phyloP scores from a whole-genome alignment of 2,113 vertebrate species.

The Trichomycterus rosablanca region DNA sequence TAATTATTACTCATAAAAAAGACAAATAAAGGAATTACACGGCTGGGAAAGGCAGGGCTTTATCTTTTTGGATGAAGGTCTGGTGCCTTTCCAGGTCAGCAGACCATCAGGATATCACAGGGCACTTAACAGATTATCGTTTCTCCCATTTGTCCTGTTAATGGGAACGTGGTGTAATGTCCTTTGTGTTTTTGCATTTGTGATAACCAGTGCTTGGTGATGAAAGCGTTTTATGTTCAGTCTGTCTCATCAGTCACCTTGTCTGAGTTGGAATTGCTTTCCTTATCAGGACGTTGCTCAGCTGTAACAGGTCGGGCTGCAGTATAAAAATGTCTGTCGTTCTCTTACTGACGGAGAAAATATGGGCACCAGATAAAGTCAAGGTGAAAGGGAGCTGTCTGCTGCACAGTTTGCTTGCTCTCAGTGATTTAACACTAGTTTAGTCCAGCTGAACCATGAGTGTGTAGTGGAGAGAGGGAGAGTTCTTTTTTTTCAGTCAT shows the following conservation, averaged over 20 bases:
- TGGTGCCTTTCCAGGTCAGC: constrained; percentile 23
- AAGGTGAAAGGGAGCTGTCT: too few relatives aligned
- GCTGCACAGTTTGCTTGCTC: constrained; percentile 2
- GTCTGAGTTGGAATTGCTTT: constrained; percentile 1
- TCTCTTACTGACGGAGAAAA: too few relatives aligned
- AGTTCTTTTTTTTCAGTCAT: neutral
- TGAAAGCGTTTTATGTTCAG: neutral
- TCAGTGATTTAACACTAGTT: constrained; percentile 26
- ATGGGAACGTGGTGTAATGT: neutral
- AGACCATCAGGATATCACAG: neutral
- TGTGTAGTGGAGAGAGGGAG: neutral
- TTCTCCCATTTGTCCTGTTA: neutral
- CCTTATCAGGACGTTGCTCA: constrained; percentile 5
- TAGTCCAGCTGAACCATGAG: neutral
- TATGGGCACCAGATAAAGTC: too few relatives aligned
- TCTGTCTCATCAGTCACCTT: neutral
- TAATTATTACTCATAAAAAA: too few relatives aligned
- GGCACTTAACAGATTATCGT: constrained; percentile 5
- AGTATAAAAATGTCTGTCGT: neutral
- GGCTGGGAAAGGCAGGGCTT: too few relatives aligned
- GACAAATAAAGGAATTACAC: too few relatives aligned
- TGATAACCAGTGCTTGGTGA: neutral
- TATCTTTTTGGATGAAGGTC: constrained; percentile 15
- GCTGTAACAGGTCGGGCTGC: neutral
- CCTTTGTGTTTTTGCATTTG: neutral